Conservation (phyloP, 2,797 vertebrate genomes). For the Rhynchonycteris naso region DNA sequence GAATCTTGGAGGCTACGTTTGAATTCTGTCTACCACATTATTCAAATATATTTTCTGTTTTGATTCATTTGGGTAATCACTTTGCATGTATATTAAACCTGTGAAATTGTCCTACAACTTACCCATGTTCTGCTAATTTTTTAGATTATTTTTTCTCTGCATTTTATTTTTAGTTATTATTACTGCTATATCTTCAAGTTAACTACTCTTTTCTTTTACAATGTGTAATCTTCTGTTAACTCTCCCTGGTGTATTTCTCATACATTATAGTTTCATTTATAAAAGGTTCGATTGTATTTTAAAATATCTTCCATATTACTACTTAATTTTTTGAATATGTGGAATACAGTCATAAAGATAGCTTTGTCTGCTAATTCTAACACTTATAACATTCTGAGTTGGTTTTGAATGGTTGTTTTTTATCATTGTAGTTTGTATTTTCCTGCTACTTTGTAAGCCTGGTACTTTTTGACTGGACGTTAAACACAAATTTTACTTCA, state of each 20-base stretch:
- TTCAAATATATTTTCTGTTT: neutral
- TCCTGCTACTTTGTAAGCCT: neutral
- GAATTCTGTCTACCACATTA: neutral
- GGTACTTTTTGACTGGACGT: neutral
- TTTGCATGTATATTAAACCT: neutral
- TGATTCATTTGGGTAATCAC: neutral
- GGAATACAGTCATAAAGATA: neutral
- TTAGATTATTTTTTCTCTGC: neutral
- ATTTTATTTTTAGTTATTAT: constrained; percentile 24
- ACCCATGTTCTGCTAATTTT: neutral
- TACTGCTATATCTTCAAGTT: neutral
- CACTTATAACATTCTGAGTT: neutral
- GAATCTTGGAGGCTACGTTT: neutral
- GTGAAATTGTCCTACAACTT: neutral
- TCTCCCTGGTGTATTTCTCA: neutral
- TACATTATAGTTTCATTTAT: neutral
- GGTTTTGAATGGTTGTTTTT: neutral
- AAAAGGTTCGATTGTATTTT: neutral
- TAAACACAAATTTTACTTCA: neutral
- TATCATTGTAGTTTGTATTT: neutral
- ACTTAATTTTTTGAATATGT: neutral
- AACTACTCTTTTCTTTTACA: neutral
- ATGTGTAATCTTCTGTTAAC: neutral
- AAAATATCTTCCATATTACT: neutral
- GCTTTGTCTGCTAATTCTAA: neutral